A percentile compares a stretch with the other conserved stretches of the same genome.
Evolutionary conservation across 2,113 vertebrate genomes (phyloP).

Genomic region (Trogon surrucura): DNA sequence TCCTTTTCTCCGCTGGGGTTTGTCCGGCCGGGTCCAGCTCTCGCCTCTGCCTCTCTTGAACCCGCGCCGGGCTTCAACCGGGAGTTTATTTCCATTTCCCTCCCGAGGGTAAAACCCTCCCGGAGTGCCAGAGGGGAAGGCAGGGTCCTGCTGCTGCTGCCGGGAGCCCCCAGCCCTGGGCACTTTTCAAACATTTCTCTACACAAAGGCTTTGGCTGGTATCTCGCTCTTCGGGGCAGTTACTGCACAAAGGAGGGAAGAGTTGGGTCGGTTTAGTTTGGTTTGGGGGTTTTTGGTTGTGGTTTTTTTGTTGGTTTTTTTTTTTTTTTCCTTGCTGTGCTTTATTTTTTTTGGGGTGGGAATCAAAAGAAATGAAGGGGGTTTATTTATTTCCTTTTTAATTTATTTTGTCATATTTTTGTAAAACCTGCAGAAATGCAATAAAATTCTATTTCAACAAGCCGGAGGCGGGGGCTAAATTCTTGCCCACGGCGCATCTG

Average conservation of each 20-base stretch:
- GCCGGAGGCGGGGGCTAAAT: not conserved
- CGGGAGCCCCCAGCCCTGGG: not conserved
- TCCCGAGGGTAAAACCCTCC: not conserved
- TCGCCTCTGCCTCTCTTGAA: not conserved
- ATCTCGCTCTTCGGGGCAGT: not conserved
- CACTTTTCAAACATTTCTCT: not conserved
- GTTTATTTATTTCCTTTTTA: constrained; percentile 93
- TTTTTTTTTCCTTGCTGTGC: not conserved
- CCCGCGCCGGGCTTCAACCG: too few species aligned
- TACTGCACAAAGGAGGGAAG: not conserved
- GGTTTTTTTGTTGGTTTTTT: not conserved
- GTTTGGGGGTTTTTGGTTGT: not conserved
- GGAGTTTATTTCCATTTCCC: not conserved
- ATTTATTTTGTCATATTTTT: constrained; percentile 99
- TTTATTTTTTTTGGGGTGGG: not conserved
- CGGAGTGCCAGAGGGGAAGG: not conserved
- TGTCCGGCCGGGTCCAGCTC: not conserved
- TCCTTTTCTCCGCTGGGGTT: not conserved
- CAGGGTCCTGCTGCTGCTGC: not conserved
- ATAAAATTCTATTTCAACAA: constrained; percentile 90
- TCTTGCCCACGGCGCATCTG: not conserved
- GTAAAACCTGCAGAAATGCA: constrained; percentile 97
- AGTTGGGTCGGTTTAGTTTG: not conserved
- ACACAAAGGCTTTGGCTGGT: not conserved
- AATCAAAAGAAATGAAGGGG: constrained; percentile 41